phyloP scores from a whole-genome alignment of 1,140 invertebrate species.

The Coptotermes formosanus region DNA sequence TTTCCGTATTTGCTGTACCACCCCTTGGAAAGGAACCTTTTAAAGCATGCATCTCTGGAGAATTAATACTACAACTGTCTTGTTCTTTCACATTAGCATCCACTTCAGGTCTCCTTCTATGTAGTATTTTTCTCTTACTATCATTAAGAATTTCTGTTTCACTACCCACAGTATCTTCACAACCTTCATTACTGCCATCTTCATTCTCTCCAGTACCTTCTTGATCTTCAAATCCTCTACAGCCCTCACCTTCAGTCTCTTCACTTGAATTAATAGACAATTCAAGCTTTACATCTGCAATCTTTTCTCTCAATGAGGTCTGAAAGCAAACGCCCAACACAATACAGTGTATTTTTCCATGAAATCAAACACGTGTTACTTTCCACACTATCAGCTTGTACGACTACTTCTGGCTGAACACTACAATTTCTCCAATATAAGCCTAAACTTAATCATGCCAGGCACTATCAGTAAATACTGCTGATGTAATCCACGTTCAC shows the following conservation, averaged over 20 bases:
- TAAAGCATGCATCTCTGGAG: not conserved
- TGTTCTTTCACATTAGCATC: not conserved
- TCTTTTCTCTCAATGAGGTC: not conserved
- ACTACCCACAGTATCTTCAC: not conserved
- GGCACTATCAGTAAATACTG: too few relatives aligned
- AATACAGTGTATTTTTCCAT: too few relatives aligned
- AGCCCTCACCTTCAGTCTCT: not conserved
- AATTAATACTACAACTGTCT: not conserved
- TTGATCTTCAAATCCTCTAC: constrained; percentile 21
- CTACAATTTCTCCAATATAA: too few relatives aligned
- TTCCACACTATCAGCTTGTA: too few relatives aligned
- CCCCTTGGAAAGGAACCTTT: not conserved
- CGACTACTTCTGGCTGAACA: too few relatives aligned
- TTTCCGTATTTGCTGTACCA: not conserved
- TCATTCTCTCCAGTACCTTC: not conserved
- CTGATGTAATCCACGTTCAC: too few relatives aligned
- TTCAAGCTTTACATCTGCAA: not conserved
- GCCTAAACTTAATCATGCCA: too few relatives aligned
- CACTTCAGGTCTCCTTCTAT: not conserved
- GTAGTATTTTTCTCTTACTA: too few relatives aligned
- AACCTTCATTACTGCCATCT: not conserved
- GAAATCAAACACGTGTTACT: too few relatives aligned
- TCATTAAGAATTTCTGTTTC: not conserved
- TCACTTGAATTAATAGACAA: constrained; percentile 16
- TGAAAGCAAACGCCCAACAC: not conserved